phyloP scores from a whole-genome alignment of 2,113 vertebrate genomes.

The Siphamia tubifer region DNA sequence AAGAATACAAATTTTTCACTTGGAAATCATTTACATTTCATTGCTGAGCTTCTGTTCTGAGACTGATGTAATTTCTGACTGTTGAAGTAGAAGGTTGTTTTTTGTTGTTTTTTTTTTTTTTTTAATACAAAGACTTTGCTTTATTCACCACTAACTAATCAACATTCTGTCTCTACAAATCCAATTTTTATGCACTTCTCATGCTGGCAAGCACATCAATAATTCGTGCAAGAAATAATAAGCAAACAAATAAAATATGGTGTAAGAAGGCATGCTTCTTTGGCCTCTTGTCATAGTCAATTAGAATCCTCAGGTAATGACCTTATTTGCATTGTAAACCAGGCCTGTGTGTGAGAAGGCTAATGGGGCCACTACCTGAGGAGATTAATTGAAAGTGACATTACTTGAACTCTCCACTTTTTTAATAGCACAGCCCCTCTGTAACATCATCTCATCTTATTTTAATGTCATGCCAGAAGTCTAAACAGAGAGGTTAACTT shows the following conservation, averaged over 20 bases:
- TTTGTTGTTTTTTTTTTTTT: no score
- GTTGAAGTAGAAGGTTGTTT: slow-evolving; percentile 22
- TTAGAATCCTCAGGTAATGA: slow-evolving; percentile 94
- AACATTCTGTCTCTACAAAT: neutral
- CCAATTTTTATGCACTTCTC: neutral
- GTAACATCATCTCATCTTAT: slow-evolving; percentile 91
- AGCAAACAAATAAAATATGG: slow-evolving; percentile 88
- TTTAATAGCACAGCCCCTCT: slow-evolving; percentile 83
- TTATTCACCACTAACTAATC: neutral
- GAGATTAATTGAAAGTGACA: slow-evolving; percentile 95
- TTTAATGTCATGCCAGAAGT: slow-evolving; percentile 90
- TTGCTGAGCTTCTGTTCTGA: slow-evolving; percentile 27
- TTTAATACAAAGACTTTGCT: neutral
- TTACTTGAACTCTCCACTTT: slow-evolving; percentile 83
- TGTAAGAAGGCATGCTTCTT: slow-evolving; percentile 39
- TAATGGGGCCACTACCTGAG: slow-evolving; percentile 93
- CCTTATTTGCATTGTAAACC: slow-evolving; percentile 92
- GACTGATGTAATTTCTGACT: slow-evolving; percentile 27
- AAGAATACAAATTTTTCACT: slow-evolving; percentile 70
- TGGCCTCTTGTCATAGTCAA: slow-evolving; percentile 89
- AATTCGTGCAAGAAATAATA: slow-evolving; percentile 82
- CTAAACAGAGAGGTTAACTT: slow-evolving; percentile 89
- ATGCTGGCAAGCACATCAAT: slow-evolving; percentile 34
- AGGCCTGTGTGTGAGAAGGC: slow-evolving; percentile 89
- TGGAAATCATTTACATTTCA: slow-evolving; percentile 73